These are phyloP conservation scores for Heterochromis multidens DNA, from an alignment of 2,113 vertebrate genomes.

Conservation along the genomic window DNA sequence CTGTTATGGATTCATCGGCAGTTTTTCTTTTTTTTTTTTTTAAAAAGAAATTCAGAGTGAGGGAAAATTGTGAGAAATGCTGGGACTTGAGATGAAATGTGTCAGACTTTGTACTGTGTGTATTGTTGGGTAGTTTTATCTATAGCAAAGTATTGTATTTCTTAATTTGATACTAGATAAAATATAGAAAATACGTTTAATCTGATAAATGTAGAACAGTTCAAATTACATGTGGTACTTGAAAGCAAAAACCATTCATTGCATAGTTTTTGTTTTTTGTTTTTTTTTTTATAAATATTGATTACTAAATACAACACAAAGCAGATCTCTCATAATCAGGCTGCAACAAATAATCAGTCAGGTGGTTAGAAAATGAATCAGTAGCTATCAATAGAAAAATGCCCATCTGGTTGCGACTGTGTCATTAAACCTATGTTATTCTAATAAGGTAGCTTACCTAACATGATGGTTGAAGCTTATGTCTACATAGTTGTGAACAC, in stretches of 20 bases:
- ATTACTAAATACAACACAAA: neutral
- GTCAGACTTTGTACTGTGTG: too few species aligned
- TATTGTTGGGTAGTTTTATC: too few species aligned
- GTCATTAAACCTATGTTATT: neutral
- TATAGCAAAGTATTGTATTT: too few species aligned
- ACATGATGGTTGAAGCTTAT: neutral
- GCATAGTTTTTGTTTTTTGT: neutral
- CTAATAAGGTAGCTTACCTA: neutral
- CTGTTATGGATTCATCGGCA: too few species aligned
- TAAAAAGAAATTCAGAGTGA: too few species aligned
- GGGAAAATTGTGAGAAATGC: too few species aligned
- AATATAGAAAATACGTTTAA: neutral
- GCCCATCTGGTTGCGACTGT: neutral
- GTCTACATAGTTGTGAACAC: neutral
- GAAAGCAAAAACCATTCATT: neutral
- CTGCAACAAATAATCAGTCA: neutral
- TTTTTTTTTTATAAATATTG: neutral
- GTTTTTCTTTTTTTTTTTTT: too few species aligned
- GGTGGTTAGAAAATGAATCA: too few species aligned
- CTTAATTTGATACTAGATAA: too few species aligned
- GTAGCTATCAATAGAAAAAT: too few species aligned
- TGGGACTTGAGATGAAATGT: too few species aligned
- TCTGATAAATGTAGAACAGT: neutral
- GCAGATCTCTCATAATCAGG: neutral
- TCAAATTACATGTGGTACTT: neutral